Conservation (phyloP, 2,113 vertebrate species). For the Tragelaphus imberbis region DNA sequence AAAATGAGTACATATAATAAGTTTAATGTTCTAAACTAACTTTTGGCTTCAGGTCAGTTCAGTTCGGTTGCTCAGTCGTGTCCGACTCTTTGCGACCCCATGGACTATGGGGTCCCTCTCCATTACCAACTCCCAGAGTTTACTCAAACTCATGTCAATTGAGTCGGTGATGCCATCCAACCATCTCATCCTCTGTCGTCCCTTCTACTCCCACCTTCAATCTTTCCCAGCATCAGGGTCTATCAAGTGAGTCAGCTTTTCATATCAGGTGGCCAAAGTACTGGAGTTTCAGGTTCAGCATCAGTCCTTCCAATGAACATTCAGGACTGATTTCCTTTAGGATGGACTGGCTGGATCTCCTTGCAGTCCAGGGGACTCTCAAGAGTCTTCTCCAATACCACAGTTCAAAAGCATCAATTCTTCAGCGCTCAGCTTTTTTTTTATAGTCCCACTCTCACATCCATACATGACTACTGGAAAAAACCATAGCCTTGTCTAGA, state of each 20-base stretch:
- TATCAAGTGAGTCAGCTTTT: not conserved
- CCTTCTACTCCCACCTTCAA: not conserved
- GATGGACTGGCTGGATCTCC: not conserved
- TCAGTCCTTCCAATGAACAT: not conserved
- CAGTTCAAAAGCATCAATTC: not conserved
- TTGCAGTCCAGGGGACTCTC: not conserved
- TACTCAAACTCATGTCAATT: not conserved
- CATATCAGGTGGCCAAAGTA: not conserved
- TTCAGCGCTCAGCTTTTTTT: not conserved
- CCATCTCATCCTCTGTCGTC: not conserved
- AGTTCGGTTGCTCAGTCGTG: not conserved
- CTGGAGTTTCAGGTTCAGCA: not conserved
- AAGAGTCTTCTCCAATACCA: not conserved
- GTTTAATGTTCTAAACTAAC: not conserved
- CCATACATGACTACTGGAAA: not conserved
- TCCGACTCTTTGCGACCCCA: not conserved
- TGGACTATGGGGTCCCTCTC: not conserved
- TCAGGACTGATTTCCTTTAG: not conserved
- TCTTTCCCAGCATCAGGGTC: not conserved
- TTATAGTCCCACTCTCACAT: not conserved
- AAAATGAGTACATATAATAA: constrained; percentile 14
- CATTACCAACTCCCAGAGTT: not conserved
- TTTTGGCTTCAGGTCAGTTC: not conserved
- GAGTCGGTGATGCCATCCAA: not conserved
- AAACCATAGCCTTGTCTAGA: not conserved